These are phyloP conservation scores for Apogon hyalosoma DNA, from an alignment of 2,797 vertebrate genomes.

Conservation along the genomic window DNA sequence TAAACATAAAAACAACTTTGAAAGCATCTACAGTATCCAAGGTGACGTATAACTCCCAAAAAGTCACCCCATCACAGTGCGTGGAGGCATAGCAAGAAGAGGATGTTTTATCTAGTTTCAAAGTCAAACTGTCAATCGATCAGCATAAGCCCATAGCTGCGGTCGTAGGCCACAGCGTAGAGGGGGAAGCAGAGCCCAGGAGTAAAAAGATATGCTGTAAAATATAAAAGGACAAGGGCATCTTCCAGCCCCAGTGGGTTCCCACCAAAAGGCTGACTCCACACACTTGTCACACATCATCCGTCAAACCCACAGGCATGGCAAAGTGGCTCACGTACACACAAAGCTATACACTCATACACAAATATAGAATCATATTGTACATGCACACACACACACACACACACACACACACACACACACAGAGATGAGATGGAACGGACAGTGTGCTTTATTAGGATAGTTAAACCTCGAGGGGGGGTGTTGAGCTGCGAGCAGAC, in stretches of 20 bases:
- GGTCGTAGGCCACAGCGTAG: conserved; percentile 35
- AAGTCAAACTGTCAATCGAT: conserved; percentile 75
- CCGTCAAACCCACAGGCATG: conserved; percentile 65
- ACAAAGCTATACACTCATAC: conserved; percentile 19
- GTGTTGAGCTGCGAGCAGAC: conserved; percentile 52
- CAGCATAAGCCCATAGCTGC: conserved; percentile 48
- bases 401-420: conserved; percentile 27
- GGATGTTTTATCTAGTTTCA: conserved; percentile 70
- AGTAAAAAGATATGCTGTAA: conserved; percentile 68
- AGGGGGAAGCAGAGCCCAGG: conserved; percentile 34
- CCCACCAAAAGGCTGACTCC: conserved; percentile 80
- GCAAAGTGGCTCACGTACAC: conserved; percentile 19
- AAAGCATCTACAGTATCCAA: conserved; percentile 10
- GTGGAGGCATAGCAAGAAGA: conserved; percentile 9
- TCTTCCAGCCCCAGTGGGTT: conserved; percentile 69
- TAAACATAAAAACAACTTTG: background rate
- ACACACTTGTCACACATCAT: conserved; percentile 80
- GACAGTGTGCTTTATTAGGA: conserved; percentile 10
- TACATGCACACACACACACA: conserved; percentile 14
- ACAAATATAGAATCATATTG: conserved; percentile 1
- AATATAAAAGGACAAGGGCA: conserved; percentile 78
- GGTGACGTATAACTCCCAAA: conserved; percentile 16
- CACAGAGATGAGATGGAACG: background rate
- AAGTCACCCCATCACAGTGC: conserved; percentile 16
- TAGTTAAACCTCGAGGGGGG: conserved; percentile 57